Evolutionary conservation across 1,140 invertebrate genomes (phyloP), one percentile per base, ranked within the genome.

Genomic region (Steinernema khuongi): DNA sequence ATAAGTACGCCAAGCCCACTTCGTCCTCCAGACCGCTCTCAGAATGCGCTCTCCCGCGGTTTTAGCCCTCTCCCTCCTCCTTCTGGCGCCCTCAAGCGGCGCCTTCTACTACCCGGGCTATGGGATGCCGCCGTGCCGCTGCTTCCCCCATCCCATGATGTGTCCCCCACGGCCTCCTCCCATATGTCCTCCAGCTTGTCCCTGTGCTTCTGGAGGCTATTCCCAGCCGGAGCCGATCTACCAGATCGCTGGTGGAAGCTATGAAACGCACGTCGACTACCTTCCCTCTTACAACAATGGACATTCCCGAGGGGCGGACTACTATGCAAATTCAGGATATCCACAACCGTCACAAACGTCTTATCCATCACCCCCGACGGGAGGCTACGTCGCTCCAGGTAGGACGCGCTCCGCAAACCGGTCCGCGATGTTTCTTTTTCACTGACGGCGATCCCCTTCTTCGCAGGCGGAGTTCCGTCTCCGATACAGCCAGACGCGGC

Each of bases 71-170:
- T 22, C 26, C 19, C 50, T 60, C 4, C 50, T 60, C 50, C 50
- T 60, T 22, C 26, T 60, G 4, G 11, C 50, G 14, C 26, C 7
- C 50, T 60, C 50, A n/a, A n/a, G n/a, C 11, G 50, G 19, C 50
- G 50, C 50, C 26, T 60, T 60, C 22, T 60, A n/a, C 50, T 60
- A n/a, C 22, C 50, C 11, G 50, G 50, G 50, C 14, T 60, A n/a
- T 22, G 7, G 50, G 22, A 60, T 60, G 50, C 50, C 50, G 4
- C 50, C 50, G 50, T 60, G 50, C 50, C 50, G 50, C 2, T 60
- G 50, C 50, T 60, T 60, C 50, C 50, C n/a, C n/a, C n/a, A n/a
- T n/a, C n/a, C 50, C 11, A 60, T 60, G 50, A 60, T 60, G 50
- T 60, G 50, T 60, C 50, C 50, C 26, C 50, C 50, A 4, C 50